A percentile compares a stretch with the other conserved stretches of the same genome.
These are phyloP conservation scores for Mercenaria mercenaria DNA, from an alignment of 1,140 invertebrate genomes.

Conservation along the genomic window DNA sequence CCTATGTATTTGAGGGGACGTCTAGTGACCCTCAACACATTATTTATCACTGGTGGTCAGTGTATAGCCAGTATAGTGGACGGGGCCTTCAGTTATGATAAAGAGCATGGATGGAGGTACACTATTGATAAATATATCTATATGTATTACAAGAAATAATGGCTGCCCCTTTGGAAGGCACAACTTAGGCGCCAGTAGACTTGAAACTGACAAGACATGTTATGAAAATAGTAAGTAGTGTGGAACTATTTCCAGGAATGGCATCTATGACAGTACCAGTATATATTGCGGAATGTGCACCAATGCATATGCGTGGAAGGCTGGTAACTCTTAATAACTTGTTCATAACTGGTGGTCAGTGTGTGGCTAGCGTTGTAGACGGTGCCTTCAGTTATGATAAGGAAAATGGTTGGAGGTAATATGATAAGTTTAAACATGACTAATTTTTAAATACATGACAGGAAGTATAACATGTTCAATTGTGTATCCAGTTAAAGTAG, in stretches of 20 bases:
- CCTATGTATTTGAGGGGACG: slow-evolving; percentile 87
- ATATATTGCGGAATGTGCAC: slow-evolving; percentile 89
- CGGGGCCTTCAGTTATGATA: slow-evolving; percentile 87
- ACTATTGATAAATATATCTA: no score
- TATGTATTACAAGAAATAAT: no score
- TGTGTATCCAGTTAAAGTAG: no score
- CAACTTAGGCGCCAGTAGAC: no score
- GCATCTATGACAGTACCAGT: slow-evolving; percentile 90
- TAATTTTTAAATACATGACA: no score
- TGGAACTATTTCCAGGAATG: slow-evolving; percentile 85
- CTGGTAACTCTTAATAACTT: slow-evolving; percentile 88
- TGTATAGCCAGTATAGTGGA: slow-evolving; percentile 88
- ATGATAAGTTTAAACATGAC: no score
- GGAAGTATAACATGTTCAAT: no score
- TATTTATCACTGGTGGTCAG: slow-evolving; percentile 89
- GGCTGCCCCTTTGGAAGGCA: no score
- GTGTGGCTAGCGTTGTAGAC: slow-evolving; percentile 88
- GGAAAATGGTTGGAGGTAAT: slow-evolving; percentile 82
- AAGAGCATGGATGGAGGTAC: slow-evolving; percentile 83
- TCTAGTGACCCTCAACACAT: slow-evolving; percentile 88
- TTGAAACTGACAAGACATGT: no score
- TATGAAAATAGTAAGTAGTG: no score
- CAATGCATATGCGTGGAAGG: slow-evolving; percentile 87
- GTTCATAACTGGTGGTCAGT: slow-evolving; percentile 89
- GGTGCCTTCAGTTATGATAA: slow-evolving; percentile 87